Evolutionary conservation across 2,888 invertebrate species (phyloP), one percentile per base, ranked within the genome.

Genomic region (Agrotis segetum): DNA sequence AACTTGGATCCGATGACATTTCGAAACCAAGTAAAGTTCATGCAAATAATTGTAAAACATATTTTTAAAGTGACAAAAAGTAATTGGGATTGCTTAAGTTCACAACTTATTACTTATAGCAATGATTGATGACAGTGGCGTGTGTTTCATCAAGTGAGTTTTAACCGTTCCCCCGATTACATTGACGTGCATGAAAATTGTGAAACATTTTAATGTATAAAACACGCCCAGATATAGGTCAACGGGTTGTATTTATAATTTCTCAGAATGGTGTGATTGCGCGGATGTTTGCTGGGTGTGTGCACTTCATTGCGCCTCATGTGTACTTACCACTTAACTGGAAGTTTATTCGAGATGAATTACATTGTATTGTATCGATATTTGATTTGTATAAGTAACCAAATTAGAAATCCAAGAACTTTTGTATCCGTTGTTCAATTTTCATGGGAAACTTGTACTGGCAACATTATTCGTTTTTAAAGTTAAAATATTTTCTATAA

Each of bases 211-310:
- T 92, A 90, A 93, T 93, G 91, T 90, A 88, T 89, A 90, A 92
- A 93, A 93, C 92, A 92, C 85, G 87, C 79, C 87, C 85, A 86
- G 82, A 95, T 92, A 94, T 95, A 91, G 95, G 96, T 93, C 93
- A 94, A 81, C 86, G 88, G 88, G 90, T 87, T 90, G 88, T 91
- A 90, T 93, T 92, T 93, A 92, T 93, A 92, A 93, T 92, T 95
- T 94, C 95, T 92, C 85, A 85, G 95, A 94, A 94, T 90, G 88
- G 88, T 90, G 88, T 88, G 92, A 92, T 91, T 91, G 92, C 90
- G 80, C 92, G 94, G 94, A 94, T 94, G 94, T 94, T 95, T 94
- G 90, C 86, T 85, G 87, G 85, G 87, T 88, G 83, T 81, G 79
- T 83, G 81, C 88, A 91, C 90, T 92, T 88, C 79, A 85, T 88